phyloP scores from a whole-genome alignment of 2,113 vertebrate species.

The Bujurquina vittata region DNA sequence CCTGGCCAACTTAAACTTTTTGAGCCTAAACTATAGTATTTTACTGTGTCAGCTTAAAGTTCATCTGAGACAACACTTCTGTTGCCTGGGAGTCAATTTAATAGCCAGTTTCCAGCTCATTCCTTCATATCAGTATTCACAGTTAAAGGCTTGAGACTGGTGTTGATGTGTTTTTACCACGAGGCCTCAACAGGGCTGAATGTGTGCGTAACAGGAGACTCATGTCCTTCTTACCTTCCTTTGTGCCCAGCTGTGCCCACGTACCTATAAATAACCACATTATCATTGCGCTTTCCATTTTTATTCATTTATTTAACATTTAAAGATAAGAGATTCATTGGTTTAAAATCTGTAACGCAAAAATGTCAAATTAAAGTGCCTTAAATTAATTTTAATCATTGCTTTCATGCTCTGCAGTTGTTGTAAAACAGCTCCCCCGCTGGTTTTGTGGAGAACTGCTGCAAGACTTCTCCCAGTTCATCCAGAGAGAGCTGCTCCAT shows the following conservation, averaged over 20 bases:
- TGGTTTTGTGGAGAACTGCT: slow-evolving; percentile 68
- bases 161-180: background rate
- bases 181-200: background rate
- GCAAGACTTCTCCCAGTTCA: slow-evolving; percentile 66
- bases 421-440: slow-evolving; percentile 74
- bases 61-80: background rate
- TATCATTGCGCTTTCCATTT: background rate
- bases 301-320: background rate
- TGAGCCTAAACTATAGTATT: background rate
- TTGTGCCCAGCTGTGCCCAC: background rate
- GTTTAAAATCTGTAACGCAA: background rate
- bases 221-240: background rate
- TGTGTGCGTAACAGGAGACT: background rate
- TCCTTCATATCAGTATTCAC: background rate
- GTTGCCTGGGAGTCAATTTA: background rate
- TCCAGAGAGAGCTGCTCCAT: slow-evolving; percentile 68
- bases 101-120: background rate
- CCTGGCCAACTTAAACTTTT: too few species aligned
- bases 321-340: background rate
- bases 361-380: background rate
- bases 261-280: background rate
- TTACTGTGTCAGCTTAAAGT: background rate
- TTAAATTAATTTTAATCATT: background rate
- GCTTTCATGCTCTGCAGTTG: slow-evolving; percentile 61
- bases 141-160: background rate